Percentiles rank a stretch among this genome's conserved stretches.
Conservation (phyloP, 2,797 vertebrate genomes). For the Uromys caudimaculatus region DNA sequence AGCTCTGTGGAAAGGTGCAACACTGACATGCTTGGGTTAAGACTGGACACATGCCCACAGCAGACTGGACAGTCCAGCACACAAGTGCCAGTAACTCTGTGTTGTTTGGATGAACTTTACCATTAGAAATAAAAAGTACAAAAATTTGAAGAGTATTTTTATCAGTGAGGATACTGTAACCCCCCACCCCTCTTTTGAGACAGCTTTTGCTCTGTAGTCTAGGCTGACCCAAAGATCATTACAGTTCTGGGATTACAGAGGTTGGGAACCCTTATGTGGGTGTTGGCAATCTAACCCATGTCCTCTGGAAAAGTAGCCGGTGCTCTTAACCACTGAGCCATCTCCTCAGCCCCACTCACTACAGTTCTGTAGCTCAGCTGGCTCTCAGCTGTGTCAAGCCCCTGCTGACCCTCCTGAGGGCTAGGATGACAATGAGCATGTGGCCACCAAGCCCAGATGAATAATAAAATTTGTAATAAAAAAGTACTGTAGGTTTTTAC, state of each 20-base stretch:
- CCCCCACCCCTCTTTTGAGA: not conserved
- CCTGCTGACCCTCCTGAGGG: not conserved
- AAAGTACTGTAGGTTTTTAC: constrained; percentile 7
- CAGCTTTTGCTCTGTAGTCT: not conserved
- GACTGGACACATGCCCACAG: not conserved
- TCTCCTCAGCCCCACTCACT: not conserved
- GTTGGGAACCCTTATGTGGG: not conserved
- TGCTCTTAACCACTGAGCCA: no score
- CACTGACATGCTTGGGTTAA: not conserved
- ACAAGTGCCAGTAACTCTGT: not conserved
- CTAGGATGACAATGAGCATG: not conserved
- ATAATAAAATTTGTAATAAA: not conserved
- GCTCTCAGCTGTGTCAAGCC: not conserved
- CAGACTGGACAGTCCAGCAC: not conserved
- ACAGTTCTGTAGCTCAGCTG: not conserved
- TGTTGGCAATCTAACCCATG: not conserved
- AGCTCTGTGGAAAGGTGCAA: not conserved
- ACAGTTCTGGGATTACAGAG: not conserved
- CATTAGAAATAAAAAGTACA: constrained; percentile 50
- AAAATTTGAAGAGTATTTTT: not conserved
- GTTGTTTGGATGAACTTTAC: not conserved
- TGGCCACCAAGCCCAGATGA: not conserved
- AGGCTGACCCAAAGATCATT: not conserved
- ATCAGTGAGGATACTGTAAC: not conserved
- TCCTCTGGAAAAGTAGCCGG: not conserved